These are phyloP conservation scores for Anthopleura xanthogrammica DNA, from an alignment of 92 coral and sea anemone species.

Conservation along the genomic window DNA sequence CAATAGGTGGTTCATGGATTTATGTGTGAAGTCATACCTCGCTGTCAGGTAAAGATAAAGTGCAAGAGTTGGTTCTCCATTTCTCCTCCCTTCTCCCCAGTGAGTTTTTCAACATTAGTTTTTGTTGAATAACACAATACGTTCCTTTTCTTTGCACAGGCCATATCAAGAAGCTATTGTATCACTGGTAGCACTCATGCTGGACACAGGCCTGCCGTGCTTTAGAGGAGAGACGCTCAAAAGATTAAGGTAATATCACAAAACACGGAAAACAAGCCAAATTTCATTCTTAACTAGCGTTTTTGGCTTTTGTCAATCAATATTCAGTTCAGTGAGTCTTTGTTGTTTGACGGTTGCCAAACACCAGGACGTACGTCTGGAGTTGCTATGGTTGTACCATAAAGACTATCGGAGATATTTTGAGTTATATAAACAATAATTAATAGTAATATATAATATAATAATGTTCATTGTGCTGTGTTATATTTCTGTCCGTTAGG, in stretches of 20 bases:
- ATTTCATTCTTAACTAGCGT: too few relatives aligned
- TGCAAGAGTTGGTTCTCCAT: too few relatives aligned
- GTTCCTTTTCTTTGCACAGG: constrained; percentile 33
- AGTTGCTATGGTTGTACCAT: too few relatives aligned
- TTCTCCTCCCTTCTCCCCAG: too few relatives aligned
- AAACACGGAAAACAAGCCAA: neutral
- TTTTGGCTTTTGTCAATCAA: too few relatives aligned
- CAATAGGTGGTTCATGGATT: constrained; percentile 96
- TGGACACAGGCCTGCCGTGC: constrained; percentile 98
- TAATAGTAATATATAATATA: too few relatives aligned
- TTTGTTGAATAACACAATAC: neutral
- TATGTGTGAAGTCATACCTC: constrained; percentile 90
- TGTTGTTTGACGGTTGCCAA: neutral
- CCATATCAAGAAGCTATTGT: constrained; percentile 98
- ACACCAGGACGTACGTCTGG: neutral
- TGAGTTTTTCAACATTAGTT: too few relatives aligned
- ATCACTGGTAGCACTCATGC: constrained; percentile 94
- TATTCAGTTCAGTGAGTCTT: too few relatives aligned
- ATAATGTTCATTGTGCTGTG: neutral
- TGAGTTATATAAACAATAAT: too few relatives aligned
- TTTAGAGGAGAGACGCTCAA: constrained; percentile 97
- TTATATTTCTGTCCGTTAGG: constrained; percentile 36
- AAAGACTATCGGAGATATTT: too few relatives aligned
- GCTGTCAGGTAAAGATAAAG: constrained; percentile 73
- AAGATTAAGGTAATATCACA: constrained; percentile 67